Conservation (phyloP, 1,140 invertebrate genomes). For the Arion vulgaris region DNA sequence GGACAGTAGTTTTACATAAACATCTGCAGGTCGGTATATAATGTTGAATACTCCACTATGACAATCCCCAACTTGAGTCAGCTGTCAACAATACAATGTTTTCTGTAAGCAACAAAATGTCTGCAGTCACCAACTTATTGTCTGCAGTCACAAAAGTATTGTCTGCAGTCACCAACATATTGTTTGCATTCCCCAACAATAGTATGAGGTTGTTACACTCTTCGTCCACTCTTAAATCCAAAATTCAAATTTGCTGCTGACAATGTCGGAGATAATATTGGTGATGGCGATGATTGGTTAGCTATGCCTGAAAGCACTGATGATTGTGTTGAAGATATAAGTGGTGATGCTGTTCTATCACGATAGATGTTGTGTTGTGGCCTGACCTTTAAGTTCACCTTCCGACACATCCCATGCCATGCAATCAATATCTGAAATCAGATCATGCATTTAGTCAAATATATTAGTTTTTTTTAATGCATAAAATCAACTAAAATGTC, state of each 20-base stretch:
- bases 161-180: too few relatives aligned
- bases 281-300: background rate
- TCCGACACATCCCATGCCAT: background rate
- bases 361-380: background rate
- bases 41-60: too few relatives aligned
- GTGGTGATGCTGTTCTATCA: background rate
- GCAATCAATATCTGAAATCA: background rate
- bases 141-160: too few relatives aligned
- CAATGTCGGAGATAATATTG: background rate
- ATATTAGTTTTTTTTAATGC: too few relatives aligned
- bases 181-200: too few relatives aligned
- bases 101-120: too few relatives aligned
- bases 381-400: background rate
- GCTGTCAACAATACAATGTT: too few relatives aligned
- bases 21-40: too few relatives aligned
- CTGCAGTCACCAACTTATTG: too few relatives aligned
- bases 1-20: too few relatives aligned
- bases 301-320: background rate
- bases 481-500: too few relatives aligned
- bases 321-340: background rate
- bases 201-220: background rate
- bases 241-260: constrained; percentile 11
- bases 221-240: background rate
- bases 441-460: background rate
- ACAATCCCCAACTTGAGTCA: too few relatives aligned